Conservation (phyloP, 1,140 invertebrate genomes). For the Lordiphosa stackelbergi region DNA sequence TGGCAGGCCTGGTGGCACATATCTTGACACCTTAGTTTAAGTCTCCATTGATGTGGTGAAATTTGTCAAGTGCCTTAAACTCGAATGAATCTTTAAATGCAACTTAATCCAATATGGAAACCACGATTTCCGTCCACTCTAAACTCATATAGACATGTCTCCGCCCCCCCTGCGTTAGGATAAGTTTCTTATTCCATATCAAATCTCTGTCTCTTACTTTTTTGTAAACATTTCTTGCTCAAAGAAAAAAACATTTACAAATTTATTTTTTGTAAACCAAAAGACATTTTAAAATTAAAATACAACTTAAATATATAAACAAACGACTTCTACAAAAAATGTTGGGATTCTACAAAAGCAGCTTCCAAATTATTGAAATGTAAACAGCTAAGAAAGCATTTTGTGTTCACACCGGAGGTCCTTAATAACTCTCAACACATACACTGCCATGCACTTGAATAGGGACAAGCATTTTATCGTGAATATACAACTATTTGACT, state of each 20-base stretch:
- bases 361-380: too few relatives aligned
- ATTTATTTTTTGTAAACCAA: conserved; percentile 31
- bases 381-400: too few relatives aligned
- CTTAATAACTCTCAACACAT: too few relatives aligned
- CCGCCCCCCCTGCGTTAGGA: conserved; percentile 20
- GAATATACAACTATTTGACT: too few relatives aligned
- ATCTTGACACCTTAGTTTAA: conserved; percentile 38
- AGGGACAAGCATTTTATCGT: too few relatives aligned
- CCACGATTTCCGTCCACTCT: conserved; percentile 35
- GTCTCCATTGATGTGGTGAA: conserved; percentile 1
- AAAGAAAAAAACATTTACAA: conserved; percentile 36
- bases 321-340: too few relatives aligned
- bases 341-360: too few relatives aligned
- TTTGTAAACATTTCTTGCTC: conserved; percentile 25
- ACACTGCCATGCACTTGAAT: too few relatives aligned
- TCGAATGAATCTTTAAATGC: conserved; percentile 16
- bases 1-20: conserved; percentile 92
- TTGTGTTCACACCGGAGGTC: too few relatives aligned
- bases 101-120: conserved; percentile 35
- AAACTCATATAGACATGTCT: conserved; percentile 15
- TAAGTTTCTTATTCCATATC: conserved; percentile 14
- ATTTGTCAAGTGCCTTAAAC: conserved; percentile 6
- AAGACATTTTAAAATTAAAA: neutral
- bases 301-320: too few relatives aligned
- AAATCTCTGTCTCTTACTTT: neutral